phyloP scores from a whole-genome alignment of 2,888 invertebrate genomes.

The Invenusta paracnida region DNA sequence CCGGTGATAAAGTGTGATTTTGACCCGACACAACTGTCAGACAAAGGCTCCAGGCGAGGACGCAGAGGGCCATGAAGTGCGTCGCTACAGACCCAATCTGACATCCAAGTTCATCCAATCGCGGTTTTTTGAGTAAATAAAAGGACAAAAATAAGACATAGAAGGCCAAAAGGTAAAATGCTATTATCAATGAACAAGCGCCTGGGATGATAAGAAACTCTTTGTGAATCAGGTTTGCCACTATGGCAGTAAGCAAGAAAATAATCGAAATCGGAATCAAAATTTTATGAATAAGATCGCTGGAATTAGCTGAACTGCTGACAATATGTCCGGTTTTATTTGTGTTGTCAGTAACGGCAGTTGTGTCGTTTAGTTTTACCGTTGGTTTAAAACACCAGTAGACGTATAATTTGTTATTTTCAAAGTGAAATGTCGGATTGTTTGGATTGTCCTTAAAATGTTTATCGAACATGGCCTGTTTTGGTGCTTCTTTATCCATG shows the following conservation, averaged over 20 bases:
- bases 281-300: too few relatives aligned
- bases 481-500: too few relatives aligned
- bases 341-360: too few relatives aligned
- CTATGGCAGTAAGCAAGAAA: background rate
- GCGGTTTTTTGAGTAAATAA: background rate
- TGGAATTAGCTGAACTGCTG: too few relatives aligned
- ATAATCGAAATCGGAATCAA: background rate
- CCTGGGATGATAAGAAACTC: background rate
- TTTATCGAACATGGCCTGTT: too few relatives aligned
- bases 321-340: too few relatives aligned
- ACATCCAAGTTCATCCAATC: conserved; percentile 1
- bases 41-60: conserved; percentile 31
- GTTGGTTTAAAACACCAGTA: too few relatives aligned
- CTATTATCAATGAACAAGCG: background rate
- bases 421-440: too few relatives aligned
- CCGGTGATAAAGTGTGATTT: background rate
- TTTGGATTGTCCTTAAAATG: too few relatives aligned
- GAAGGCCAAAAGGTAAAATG: background rate
- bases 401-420: too few relatives aligned
- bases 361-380: too few relatives aligned
- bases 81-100: conserved; percentile 21
- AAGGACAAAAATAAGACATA: background rate
- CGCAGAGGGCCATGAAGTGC: conserved; percentile 1
- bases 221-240: background rate
- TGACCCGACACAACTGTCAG: background rate